Evolutionary conservation across 1,140 invertebrate species (phyloP), one percentile per base, ranked within the genome.

Genomic region (Odontomachus brunneus): DNA sequence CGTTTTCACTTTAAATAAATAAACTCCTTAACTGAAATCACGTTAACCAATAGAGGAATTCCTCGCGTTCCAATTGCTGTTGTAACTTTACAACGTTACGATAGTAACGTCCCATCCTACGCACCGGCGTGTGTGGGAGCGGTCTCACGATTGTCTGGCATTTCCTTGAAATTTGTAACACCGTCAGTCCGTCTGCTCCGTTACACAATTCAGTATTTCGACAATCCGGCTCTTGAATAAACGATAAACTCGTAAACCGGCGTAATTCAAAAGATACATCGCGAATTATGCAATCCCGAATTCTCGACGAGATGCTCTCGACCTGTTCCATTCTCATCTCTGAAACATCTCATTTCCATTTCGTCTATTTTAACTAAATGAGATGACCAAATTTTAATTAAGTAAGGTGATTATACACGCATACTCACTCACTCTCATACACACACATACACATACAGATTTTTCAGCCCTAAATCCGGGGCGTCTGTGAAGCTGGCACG

Each of bases 81-180:
- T 24, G 51, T 57, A 83, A 87, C 26, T 15, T 53, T 38, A 38
- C 48, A 7, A 19, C 17, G 51, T 69, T 69, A 69, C 84, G 11
- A 26, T 60, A 60, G 19, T 38, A 76, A 83, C 29, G 26, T 72
- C 53, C 51, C 66, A 82, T 83, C 83, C 78, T 87, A 76, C 22
- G 29, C 38, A 29, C 0, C 59, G 17, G 51, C 84, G 84, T 80
- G 84, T 83, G 38, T 44, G 84, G 73, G 84, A 86, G 66, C 24
- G 69, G 44, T 88, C 85, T 84, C 86, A 86, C 72, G 67, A 87
- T 87, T 86, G 84, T 86, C 19, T 29, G 0, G 7, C 17, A 7
- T 66, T 71, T 53, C 53, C 44, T 59, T 71, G 19, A 59, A 87
- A 83, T 84, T 71, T 57, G 76, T 81, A 86, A 71, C 22, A 60